Percentiles rank a stretch among this genome's conserved stretches.
phyloP scores from a whole-genome alignment of 2,888 invertebrate genomes.

The Gibbula magus region DNA sequence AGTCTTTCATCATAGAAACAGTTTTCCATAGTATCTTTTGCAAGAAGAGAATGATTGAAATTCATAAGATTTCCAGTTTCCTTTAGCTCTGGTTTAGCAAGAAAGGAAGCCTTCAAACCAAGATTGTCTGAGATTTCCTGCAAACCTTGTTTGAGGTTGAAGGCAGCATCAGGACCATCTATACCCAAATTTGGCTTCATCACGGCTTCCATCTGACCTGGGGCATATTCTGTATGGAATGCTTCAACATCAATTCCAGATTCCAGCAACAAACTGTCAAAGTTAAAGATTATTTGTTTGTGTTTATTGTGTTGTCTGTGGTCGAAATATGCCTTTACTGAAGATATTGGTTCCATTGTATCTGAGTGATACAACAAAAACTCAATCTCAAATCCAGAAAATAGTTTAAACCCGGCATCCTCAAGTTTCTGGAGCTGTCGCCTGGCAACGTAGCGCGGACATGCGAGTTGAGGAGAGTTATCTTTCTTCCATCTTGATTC shows the following conservation, averaged over 20 bases:
- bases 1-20: conserved; percentile 27
- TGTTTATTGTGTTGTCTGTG: not conserved
- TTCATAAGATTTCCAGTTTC: not conserved
- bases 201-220: not conserved
- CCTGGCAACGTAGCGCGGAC: conserved; percentile 1
- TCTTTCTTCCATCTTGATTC: not conserved
- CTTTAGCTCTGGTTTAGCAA: not conserved
- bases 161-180: not conserved
- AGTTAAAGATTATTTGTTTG: not conserved
- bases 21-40: conserved; percentile 10
- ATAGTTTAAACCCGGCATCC: not conserved
- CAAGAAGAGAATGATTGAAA: not conserved
- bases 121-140: not conserved
- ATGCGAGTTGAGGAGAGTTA: not conserved
- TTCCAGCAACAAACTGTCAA: not conserved
- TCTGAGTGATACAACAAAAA: not conserved
- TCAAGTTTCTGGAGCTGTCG: not conserved
- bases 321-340: not conserved
- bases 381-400: conserved; percentile 15
- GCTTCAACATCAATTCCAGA: conserved; percentile 1
- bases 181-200: conserved; percentile 6
- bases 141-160: not conserved
- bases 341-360: not conserved
- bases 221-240: not conserved
- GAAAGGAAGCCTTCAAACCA: not conserved